Evolutionary conservation across 2,888 invertebrate genomes (phyloP).

Genomic region (Mechanitis mazaeus): DNA sequence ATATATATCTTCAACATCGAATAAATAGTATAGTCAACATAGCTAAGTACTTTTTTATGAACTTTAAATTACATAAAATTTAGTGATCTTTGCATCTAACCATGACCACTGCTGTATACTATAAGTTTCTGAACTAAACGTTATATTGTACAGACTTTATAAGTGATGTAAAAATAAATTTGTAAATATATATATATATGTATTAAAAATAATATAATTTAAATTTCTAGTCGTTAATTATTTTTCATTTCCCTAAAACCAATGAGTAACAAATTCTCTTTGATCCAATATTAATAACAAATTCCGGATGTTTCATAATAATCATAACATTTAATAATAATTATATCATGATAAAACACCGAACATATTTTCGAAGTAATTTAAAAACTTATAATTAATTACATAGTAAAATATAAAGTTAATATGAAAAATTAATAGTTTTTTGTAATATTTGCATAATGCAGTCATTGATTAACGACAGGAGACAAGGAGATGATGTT

Average conservation of each 20-base stretch:
- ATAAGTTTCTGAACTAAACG: background rate
- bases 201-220: constrained; percentile 32
- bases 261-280: background rate
- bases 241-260: constrained; percentile 24
- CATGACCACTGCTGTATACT: background rate
- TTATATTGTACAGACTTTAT: constrained; percentile 9
- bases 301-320: too few relatives aligned
- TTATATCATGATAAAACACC: too few relatives aligned
- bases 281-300: background rate
- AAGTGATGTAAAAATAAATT: constrained; percentile 10
- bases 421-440: too few relatives aligned
- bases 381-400: too few relatives aligned
- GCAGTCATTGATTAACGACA: too few relatives aligned
- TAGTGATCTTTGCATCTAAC: background rate
- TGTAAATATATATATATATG: constrained; percentile 10
- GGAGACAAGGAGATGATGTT: too few relatives aligned
- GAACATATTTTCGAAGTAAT: too few relatives aligned
- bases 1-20: background rate
- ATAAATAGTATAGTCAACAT: background rate
- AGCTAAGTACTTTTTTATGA: background rate
- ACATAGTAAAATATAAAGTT: too few relatives aligned
- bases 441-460: too few relatives aligned
- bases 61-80: background rate
- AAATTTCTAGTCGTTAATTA: constrained; percentile 36
- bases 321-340: too few relatives aligned